phyloP scores from a whole-genome alignment of 2,888 invertebrate species.

The Chymomyza procnemis region DNA sequence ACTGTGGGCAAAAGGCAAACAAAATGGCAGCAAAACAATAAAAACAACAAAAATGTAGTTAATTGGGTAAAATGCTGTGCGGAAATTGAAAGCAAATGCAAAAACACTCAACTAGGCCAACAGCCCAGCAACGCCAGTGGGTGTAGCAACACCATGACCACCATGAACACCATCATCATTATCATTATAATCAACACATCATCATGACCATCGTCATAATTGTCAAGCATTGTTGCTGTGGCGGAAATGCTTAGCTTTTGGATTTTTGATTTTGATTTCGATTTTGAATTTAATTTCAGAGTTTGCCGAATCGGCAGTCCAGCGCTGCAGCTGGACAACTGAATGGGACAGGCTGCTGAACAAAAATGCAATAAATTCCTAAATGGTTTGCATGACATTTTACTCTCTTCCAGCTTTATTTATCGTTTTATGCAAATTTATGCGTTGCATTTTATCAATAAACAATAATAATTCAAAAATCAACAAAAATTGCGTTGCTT shows the following conservation, averaged over 20 bases:
- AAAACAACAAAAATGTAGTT: constrained; percentile 66
- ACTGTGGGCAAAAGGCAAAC: constrained; percentile 18
- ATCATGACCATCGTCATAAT: background rate
- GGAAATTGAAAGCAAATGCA: constrained; percentile 66
- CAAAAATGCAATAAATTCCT: constrained; percentile 64
- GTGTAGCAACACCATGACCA: constrained; percentile 7
- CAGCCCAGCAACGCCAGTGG: too few relatives aligned
- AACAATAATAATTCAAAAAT: constrained; percentile 69
- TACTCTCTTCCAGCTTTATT: constrained; percentile 50
- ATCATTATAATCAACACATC: background rate
- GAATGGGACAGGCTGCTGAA: background rate
- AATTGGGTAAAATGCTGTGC: constrained; percentile 66
- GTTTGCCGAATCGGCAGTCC: constrained; percentile 38
- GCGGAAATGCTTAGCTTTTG: constrained; percentile 34
- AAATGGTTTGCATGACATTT: constrained; percentile 39
- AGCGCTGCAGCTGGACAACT: constrained; percentile 15
- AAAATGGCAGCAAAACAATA: constrained; percentile 40
- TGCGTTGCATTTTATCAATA: constrained; percentile 63
- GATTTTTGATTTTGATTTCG: background rate
- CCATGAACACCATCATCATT: background rate
- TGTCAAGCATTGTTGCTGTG: background rate
- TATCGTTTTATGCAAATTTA: constrained; percentile 68
- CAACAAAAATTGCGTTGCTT: too few relatives aligned
- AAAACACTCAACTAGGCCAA: constrained; percentile 13
- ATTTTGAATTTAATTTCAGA: background rate